Conservation (phyloP, 2,113 vertebrate species). For the Cyanoramphus novaezelandiae region DNA sequence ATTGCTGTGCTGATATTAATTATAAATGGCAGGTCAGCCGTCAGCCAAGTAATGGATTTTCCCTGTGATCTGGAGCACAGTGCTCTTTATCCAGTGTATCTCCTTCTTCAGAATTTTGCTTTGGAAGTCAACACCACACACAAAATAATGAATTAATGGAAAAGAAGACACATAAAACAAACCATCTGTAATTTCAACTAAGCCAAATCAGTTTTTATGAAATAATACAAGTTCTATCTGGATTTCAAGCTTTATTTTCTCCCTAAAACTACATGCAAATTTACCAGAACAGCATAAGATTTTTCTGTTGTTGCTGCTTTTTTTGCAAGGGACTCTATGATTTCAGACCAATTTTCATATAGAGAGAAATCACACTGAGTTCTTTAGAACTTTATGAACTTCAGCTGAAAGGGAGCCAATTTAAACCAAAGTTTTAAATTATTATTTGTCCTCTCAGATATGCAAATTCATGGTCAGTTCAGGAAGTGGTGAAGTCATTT, state of each 20-base stretch:
- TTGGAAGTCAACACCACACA: background rate
- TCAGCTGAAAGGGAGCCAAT: background rate
- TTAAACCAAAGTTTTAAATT: background rate
- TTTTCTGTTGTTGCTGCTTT: background rate
- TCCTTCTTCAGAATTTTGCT: background rate
- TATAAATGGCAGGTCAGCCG: slow-evolving; percentile 65
- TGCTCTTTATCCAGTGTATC: background rate
- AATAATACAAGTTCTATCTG: background rate
- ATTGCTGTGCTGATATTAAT: slow-evolving; percentile 65
- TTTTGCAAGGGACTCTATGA: background rate
- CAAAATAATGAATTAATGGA: background rate
- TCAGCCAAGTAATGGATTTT: slow-evolving; percentile 16
- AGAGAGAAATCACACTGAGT: background rate
- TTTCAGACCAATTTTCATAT: background rate
- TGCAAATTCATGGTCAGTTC: background rate
- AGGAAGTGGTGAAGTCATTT: background rate
- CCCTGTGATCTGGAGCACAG: background rate
- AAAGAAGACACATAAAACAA: background rate
- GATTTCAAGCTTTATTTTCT: background rate
- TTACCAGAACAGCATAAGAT: accelerated
- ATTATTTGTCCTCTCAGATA: background rate
- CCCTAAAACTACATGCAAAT: background rate
- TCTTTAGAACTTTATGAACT: background rate
- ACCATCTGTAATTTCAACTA: background rate
- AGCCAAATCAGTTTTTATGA: background rate